phyloP scores from a whole-genome alignment of 2,888 invertebrate species.

The Monopis laevigella region DNA sequence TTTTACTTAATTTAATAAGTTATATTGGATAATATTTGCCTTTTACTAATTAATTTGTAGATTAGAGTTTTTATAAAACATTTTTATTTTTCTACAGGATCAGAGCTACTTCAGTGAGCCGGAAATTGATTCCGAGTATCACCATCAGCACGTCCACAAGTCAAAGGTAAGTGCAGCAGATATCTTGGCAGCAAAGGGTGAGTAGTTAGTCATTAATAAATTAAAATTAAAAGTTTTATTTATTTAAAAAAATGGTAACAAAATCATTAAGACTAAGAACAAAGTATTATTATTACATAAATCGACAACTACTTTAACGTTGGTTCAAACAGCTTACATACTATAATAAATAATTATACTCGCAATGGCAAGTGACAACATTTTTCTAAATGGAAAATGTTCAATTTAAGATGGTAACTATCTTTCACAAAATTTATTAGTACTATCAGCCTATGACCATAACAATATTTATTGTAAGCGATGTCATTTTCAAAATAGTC shows the following conservation, averaged over 20 bases:
- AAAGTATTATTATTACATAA: too few species aligned
- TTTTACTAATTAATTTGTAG: too few species aligned
- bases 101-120: conserved; percentile 95
- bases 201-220: not conserved
- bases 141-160: conserved; percentile 93
- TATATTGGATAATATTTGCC: too few species aligned
- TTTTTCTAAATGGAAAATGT: conserved; percentile 4
- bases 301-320: too few species aligned
- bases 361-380: conserved; percentile 29
- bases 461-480: too few species aligned
- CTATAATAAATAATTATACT: conserved; percentile 45
- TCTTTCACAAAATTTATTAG: too few species aligned
- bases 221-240: conserved; percentile 9
- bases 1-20: too few species aligned
- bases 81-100: conserved; percentile 57
- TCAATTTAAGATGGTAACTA: too few species aligned
- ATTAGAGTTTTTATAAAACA: too few species aligned
- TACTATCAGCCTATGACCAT: not conserved
- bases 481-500: too few species aligned
- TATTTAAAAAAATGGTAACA: conserved; percentile 34
- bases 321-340: too few species aligned
- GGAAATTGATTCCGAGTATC: conserved; percentile 93
- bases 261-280: conserved; percentile 27
- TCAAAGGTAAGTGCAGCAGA: conserved; percentile 76
- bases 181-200: not conserved